Conservation (phyloP, 1,140 invertebrate genomes). For the Dufourea novaeangliae region DNA sequence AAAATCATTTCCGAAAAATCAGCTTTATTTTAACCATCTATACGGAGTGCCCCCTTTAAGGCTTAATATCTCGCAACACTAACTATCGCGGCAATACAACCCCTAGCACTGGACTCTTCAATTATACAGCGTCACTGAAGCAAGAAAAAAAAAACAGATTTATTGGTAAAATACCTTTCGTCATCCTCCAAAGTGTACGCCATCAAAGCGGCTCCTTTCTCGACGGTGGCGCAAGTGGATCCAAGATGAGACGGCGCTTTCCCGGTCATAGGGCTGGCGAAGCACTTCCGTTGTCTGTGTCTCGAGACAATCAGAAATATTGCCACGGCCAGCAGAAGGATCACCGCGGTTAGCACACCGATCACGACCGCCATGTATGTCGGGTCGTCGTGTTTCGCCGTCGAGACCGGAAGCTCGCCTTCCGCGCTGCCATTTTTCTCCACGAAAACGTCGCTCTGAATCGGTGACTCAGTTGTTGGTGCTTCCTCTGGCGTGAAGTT, state of each 20-base stretch:
- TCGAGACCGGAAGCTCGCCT: conserved; percentile 84
- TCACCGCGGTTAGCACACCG: conserved; percentile 89
- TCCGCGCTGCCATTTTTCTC: conserved; percentile 82
- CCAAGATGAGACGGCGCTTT: conserved; percentile 82
- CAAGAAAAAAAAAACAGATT: no score
- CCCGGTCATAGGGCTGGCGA: conserved; percentile 87
- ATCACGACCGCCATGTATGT: conserved; percentile 92
- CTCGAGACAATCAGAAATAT: conserved; percentile 90
- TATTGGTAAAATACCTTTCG: conserved; percentile 72
- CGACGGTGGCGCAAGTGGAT: conserved; percentile 82
- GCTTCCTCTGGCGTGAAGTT: conserved; percentile 86
- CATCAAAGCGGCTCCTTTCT: conserved; percentile 80
- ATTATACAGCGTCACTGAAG: no score
- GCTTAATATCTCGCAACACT: no score
- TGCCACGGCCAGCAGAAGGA: conserved; percentile 87
- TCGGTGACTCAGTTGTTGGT: conserved; percentile 76
- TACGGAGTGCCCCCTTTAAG: no score
- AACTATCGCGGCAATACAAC: no score
- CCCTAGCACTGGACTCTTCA: no score
- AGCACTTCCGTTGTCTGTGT: conserved; percentile 89
- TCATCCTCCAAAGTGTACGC: conserved; percentile 80
- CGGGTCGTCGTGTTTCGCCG: conserved; percentile 87
- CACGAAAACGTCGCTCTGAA: conserved; percentile 81
- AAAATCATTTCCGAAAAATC: no score
- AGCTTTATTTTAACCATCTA: no score